Evolutionary conservation across 2,797 vertebrate genomes (phyloP), one percentile per base, ranked within the genome.

Genomic region (Anas bahamensis): DNA sequence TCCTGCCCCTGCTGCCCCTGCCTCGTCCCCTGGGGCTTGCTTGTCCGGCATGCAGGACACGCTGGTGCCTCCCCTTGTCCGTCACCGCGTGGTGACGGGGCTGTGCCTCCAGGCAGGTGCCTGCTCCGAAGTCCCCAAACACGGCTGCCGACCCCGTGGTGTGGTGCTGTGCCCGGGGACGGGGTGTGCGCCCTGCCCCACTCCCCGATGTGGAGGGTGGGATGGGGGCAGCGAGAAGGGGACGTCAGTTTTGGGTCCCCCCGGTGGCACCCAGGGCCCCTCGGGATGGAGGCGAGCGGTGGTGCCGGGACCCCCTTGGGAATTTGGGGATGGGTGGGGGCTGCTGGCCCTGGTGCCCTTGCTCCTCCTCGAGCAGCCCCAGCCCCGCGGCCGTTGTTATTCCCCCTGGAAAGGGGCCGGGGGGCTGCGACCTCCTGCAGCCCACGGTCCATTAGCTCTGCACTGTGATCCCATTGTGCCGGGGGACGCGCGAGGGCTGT

Each of bases 251-350:
- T 26, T 11, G 66, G 61, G 44, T 23, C 33, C 24, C 23, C 23
- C 39, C 2, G 14, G 26, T 33, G 70, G 6, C 56, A 22, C 26
- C 46, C 26, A 1, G 2, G 37, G 37, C 61, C 52, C 35, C 46
- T 6, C 2, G 2, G 41, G 42, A 19, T 33, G 3, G 6, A 31
- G 17, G 26, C 0, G 4, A 16, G 39, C 6, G 1, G 24, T 52
- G 1, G 1, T 60, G 14, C 15, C 35, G 42, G 37, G 68, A 15
- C 39, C 55, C 37, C 60, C 50, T 1, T 4, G 22, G 72, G 66
- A 55, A 42, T 42, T 42, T 17, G 41, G 42, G 42, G 42, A 17
- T 42, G 42, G 42, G 17, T 42, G 42, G 9, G 42, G 17, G 42
- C 42, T 42, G 42, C 42, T 42, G 6, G 15, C 48, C 22, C 24